Evolutionary conservation across 2,888 invertebrate species (phyloP), one percentile per base, ranked within the genome.

Genomic region (Trissoscelio sp.): DNA sequence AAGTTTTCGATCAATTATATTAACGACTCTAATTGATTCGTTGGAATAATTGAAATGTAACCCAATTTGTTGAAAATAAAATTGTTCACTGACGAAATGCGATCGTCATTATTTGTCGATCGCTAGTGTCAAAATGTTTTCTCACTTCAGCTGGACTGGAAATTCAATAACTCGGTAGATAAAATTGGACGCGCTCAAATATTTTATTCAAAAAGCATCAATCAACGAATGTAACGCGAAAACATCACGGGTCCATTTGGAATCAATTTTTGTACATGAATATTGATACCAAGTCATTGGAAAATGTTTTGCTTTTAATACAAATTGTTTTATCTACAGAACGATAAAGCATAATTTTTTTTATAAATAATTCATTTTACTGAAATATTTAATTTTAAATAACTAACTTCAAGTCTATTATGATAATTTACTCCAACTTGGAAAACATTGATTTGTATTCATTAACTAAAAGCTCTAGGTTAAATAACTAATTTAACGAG

Each of bases 141-240:
- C 48, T 22, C 48, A 51, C 48, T 3, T 20, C 5, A 2, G 5
- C 2, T 0, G 53, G 16, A 31, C 9, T 31, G 31, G 6, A 12
- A 31, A 16, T 53, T 53, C 53, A 28, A 53, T 31, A 53, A 53
- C 31, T 53, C 16, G 44, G 44, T 1, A 20, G 9, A 44, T 18
- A 0, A 44, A 18, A 44, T 18, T 9, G 18, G 16, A 53, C 1
- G 7, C 3, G 28, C 1, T 24, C 7, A 31, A 53, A 31, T 53
- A 53, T 53, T 53, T 53, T 53, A 28, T 53, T 28, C 14, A 53
- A 53, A n/a, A 53, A 31, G 24, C 51, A 28, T 51, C 51, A 51
- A 28, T 28, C 53, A 53, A 28, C 22, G 28, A 28, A 53, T 7
- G n/a, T 6, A 53, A 5, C 14, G 16, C n/a, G 12, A 16, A 53